phyloP scores from a whole-genome alignment of 2,797 vertebrate species.

The Sebastes vulpes region DNA sequence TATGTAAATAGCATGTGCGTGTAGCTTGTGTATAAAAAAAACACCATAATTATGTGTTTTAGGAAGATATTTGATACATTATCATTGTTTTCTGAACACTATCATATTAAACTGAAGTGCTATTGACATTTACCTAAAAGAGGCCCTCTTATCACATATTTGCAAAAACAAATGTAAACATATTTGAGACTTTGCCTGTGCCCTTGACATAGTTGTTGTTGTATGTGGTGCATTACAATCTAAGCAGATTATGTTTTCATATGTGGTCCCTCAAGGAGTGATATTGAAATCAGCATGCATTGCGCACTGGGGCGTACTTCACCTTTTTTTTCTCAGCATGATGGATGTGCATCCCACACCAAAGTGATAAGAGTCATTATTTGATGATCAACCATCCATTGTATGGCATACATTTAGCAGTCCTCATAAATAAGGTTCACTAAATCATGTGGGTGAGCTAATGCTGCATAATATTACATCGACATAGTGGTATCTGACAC shows the following conservation, averaged over 20 bases:
- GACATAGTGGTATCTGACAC: conserved; percentile 3
- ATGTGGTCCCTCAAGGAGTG: conserved; percentile 68
- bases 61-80: neutral
- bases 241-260: conserved; percentile 76
- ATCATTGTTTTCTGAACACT: conserved; percentile 5
- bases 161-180: conserved; percentile 61
- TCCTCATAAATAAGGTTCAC: conserved; percentile 60
- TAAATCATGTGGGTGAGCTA: conserved; percentile 38
- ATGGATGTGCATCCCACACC: conserved; percentile 77
- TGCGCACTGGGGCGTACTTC: conserved; percentile 63
- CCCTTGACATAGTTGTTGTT: conserved; percentile 70
- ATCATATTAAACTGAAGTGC: neutral
- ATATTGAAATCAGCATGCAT: conserved; percentile 78
- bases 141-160: conserved; percentile 41
- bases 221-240: conserved; percentile 52
- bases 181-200: conserved; percentile 48
- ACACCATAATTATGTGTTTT: neutral
- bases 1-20: conserved; percentile 9
- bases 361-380: conserved; percentile 83
- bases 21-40: neutral
- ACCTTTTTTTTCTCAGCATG: conserved; percentile 77
- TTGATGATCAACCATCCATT: conserved; percentile 84
- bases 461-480: conserved; percentile 24
- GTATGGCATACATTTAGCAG: conserved; percentile 63
- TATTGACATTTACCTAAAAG: conserved; percentile 43